Percentiles rank a stretch among this genome's conserved stretches.
Conservation (phyloP, 2,113 vertebrate genomes). For the Saguinus midas region DNA sequence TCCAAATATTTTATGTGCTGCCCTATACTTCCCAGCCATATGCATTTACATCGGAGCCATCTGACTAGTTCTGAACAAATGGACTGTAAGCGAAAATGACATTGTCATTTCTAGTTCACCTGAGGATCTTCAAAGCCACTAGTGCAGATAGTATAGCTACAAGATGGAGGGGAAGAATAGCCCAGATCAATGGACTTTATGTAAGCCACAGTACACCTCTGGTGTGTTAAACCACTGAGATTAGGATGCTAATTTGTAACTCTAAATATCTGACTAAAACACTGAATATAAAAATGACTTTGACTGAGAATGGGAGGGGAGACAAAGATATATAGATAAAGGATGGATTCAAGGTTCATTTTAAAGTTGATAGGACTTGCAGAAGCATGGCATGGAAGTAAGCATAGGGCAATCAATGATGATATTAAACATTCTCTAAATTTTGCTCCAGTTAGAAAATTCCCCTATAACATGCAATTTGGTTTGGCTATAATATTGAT, state of each 20-base stretch:
- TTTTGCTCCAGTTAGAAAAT: conserved; percentile 37
- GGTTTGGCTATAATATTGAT: conserved; percentile 3
- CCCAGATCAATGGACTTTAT: neutral
- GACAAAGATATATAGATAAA: neutral
- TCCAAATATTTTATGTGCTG: neutral
- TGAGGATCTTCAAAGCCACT: neutral
- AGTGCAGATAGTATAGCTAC: neutral
- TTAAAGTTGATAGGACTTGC: neutral
- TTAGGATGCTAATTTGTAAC: neutral
- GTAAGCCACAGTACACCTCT: neutral
- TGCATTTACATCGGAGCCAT: neutral
- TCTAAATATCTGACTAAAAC: neutral
- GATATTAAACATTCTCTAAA: conserved; percentile 15
- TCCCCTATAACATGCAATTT: neutral
- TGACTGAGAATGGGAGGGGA: neutral
- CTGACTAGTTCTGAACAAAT: neutral
- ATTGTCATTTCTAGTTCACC: neutral
- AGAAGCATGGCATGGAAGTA: neutral
- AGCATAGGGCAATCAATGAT: neutral
- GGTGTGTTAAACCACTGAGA: neutral
- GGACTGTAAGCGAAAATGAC: neutral
- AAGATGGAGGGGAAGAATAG: neutral
- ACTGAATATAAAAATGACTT: conserved; percentile 3
- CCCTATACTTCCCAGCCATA: neutral
- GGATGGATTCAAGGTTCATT: neutral